Evolutionary conservation across 30 jellyfish, hydroid and myxozoan species (phyloP), one percentile per base, ranked within the genome.

Genomic region (Clytia hemisphaerica): DNA sequence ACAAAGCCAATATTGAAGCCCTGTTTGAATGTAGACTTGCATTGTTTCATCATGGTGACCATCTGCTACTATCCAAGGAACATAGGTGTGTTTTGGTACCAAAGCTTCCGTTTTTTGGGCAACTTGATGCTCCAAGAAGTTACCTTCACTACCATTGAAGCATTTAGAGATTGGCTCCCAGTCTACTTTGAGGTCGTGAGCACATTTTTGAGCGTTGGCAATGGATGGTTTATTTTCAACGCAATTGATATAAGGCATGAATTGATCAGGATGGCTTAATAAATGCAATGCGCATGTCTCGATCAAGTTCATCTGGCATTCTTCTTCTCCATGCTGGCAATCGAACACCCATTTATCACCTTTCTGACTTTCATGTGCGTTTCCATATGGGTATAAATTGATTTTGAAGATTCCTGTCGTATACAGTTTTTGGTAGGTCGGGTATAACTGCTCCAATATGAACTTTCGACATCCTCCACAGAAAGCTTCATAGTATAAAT

Each of bases 41-140:
- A 74, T 74, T 5, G 44, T 83, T 6, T 74, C 55, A 19, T 83
- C 38, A 49, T 74, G 86, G 7, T 22, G 59, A 1, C 84, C 82
- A 35, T 72, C 37, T 25, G 45, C 84, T 53, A 58, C 79, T 21
- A 72, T 72, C 84, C 84, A 72, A 3, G 84, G 84, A 22, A 72
- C 84, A 72, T 53, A 72, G 9, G 27, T 40, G 36, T 72, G 84
- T 25, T 65, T 80, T 7, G 84, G 84, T 29, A 28, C 57, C 67
- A 72, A 72, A 6, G 84, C 84, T 53, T 72, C 48, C 57, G 84
- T 72, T 58, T 72, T 72, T 9, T 33, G 24, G 3, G 84, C 84
- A 21, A 74, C n/a, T 32, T 74, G 57, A 58, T 74, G 86, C 36
- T 48, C 71, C 22, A 74, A 40, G 9, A 46, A 46, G 30, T 46